Evolutionary conservation across 2,888 invertebrate species (phyloP).

Genomic region (Furcula furcula): DNA sequence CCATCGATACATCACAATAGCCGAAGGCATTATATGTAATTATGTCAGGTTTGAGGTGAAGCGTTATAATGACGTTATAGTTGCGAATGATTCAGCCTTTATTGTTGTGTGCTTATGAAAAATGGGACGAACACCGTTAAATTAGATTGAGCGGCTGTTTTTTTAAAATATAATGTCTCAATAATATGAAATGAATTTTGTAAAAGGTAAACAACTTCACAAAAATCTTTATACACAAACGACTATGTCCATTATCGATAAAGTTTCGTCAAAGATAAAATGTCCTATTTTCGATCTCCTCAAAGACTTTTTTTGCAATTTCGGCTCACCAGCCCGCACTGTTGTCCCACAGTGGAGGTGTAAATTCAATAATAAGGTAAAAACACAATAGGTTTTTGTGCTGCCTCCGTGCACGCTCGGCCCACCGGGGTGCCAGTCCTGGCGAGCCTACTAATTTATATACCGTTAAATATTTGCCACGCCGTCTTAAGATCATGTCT

Average conservation of each 20-base stretch:
- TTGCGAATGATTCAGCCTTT: conserved; percentile 31
- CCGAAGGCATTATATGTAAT: conserved; percentile 56
- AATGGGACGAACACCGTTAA: neutral
- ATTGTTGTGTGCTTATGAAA: neutral
- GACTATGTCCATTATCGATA: too few species aligned
- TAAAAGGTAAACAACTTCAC: too few species aligned
- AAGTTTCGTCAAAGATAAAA: too few species aligned
- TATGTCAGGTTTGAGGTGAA: conserved; percentile 57
- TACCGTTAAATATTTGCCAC: conserved; percentile 63
- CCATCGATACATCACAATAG: conserved; percentile 59
- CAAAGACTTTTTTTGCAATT: conserved; percentile 37
- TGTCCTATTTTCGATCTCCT: conserved; percentile 38
- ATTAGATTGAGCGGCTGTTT: neutral
- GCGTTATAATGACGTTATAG: conserved; percentile 49
- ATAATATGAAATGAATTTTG: too few species aligned
- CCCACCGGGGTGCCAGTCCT: conserved; percentile 45
- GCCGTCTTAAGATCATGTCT: conserved; percentile 48
- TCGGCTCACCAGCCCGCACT: conserved; percentile 29
- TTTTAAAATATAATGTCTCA: neutral
- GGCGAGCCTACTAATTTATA: conserved; percentile 44
- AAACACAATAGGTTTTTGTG: conserved; percentile 49
- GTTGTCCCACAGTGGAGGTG: conserved; percentile 53
- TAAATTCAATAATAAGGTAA: conserved; percentile 63
- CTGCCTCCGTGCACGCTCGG: conserved; percentile 21
- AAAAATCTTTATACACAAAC: too few species aligned